phyloP scores from a whole-genome alignment of 53 echinoderm and acorn worm species.

The Stichopus horrens region DNA sequence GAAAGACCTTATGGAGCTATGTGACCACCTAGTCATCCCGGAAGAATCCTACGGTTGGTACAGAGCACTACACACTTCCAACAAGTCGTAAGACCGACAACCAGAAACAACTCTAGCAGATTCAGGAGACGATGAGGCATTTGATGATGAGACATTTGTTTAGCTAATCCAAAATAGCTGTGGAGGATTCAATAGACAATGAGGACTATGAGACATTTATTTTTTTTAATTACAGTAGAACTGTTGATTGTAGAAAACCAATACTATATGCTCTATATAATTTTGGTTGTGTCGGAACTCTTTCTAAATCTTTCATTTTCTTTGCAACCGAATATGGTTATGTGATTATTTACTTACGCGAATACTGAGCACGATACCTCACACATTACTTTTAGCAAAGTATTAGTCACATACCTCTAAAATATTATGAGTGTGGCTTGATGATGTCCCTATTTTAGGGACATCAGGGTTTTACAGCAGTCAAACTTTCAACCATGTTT shows the following conservation, averaged over 20 bases:
- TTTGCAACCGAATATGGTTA: constrained; percentile 17
- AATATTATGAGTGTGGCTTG: constrained; percentile 17
- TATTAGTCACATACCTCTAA: constrained; percentile 14
- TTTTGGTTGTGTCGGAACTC: neutral
- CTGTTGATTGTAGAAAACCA: constrained; percentile 19
- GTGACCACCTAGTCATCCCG: constrained; percentile 50
- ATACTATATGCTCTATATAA: neutral
- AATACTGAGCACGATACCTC: constrained; percentile 21
- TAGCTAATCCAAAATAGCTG: neutral
- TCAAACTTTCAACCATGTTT: constrained; percentile 41
- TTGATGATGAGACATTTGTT: neutral
- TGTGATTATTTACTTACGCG: constrained; percentile 26
- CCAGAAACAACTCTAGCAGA: neutral
- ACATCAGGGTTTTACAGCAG: constrained; percentile 25
- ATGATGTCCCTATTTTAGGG: no score
- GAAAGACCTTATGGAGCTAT: constrained; percentile 50
- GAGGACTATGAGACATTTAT: constrained; percentile 28
- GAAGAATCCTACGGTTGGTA: constrained; percentile 54
- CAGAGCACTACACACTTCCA: constrained; percentile 48
- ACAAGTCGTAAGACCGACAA: constrained; percentile 26
- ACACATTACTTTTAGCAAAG: neutral
- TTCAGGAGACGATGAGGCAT: constrained; percentile 10
- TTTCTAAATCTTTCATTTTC: neutral
- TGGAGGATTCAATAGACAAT: constrained; percentile 36
- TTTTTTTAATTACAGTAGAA: constrained; percentile 25